These are phyloP conservation scores for Zygaena filipendulae DNA, from an alignment of 2,888 invertebrate genomes.

Conservation along the genomic window DNA sequence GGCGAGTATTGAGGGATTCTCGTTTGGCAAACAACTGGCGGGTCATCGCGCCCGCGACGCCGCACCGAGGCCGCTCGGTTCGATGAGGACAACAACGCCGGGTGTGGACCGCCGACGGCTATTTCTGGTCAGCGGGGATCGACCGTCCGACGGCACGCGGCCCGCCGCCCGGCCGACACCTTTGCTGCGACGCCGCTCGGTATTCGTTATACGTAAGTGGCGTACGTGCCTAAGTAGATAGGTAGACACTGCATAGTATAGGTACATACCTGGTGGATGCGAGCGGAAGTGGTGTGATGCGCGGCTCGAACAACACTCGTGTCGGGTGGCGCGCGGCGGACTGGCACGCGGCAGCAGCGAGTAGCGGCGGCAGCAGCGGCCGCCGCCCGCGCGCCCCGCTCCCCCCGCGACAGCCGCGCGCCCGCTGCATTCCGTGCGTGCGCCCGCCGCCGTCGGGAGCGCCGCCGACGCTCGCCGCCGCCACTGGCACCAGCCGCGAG, in stretches of 20 bases:
- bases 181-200: no score
- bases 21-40: constrained; percentile 39
- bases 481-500: constrained; percentile 43
- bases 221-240: constrained; percentile 61
- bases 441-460: constrained; percentile 44
- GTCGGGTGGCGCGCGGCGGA: constrained; percentile 63
- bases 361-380: constrained; percentile 48
- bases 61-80: constrained; percentile 25
- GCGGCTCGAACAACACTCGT: constrained; percentile 47
- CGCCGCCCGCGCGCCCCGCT: constrained; percentile 45
- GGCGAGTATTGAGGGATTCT: constrained; percentile 55
- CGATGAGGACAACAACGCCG: constrained; percentile 24
- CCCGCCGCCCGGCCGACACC: no score
- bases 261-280: no score
- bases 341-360: constrained; percentile 41
- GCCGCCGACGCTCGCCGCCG: constrained; percentile 35
- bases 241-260: no score
- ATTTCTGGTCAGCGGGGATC: constrained; percentile 27
- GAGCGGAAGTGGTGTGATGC: constrained; percentile 33
- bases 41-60: constrained; percentile 36
- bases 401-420: constrained; percentile 43
- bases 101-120: constrained; percentile 29
- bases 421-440: constrained; percentile 47
- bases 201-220: no score
- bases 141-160: constrained; percentile 13